Evolutionary conservation across 2,113 vertebrate genomes (phyloP).

Genomic region (Clarias batrachus): DNA sequence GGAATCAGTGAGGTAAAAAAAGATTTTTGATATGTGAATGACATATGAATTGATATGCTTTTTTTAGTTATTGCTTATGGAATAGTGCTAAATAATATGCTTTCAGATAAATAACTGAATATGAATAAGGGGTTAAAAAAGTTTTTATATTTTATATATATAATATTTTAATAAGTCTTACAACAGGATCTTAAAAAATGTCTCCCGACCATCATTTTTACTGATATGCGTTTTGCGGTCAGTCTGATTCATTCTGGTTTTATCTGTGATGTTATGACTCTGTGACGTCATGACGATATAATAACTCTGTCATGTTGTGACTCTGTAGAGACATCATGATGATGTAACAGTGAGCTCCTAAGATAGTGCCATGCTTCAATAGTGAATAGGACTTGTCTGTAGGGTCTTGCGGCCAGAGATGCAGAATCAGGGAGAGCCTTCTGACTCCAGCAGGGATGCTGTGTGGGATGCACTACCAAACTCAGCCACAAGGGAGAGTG

Average conservation of each 20-base stretch:
- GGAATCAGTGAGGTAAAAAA: too few relatives aligned
- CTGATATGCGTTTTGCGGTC: neutral
- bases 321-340: neutral
- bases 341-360: neutral
- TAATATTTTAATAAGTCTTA: too few relatives aligned
- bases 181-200: neutral
- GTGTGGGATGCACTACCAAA: constrained; percentile 37
- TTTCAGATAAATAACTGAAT: neutral
- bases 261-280: neutral
- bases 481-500: constrained; percentile 61
- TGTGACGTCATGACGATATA: neutral
- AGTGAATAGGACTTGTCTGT: neutral
- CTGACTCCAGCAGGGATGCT: neutral
- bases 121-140: too few relatives aligned
- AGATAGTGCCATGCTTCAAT: neutral
- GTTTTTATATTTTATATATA: too few relatives aligned
- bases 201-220: neutral
- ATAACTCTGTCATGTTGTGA: neutral
- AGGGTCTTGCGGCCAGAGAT: too few relatives aligned
- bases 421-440: neutral
- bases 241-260: neutral
- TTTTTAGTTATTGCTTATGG: neutral
- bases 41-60: too few relatives aligned
- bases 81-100: neutral
- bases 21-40: too few relatives aligned